Conservation (phyloP, 2,888 invertebrate genomes). For the Tricholauxania praeusta region DNA sequence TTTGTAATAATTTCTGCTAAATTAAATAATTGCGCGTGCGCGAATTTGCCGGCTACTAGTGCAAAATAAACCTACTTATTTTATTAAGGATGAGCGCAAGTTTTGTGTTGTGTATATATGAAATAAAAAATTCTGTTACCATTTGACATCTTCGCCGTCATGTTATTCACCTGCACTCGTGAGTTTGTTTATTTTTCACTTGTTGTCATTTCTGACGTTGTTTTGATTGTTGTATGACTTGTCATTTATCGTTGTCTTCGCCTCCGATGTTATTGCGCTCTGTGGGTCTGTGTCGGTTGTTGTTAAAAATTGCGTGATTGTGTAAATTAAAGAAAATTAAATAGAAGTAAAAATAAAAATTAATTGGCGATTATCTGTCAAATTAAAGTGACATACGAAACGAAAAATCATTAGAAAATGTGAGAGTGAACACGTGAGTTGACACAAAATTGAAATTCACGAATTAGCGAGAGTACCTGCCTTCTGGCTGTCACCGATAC, state of each 20-base stretch:
- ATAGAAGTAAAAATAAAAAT: conserved; percentile 38
- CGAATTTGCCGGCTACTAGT: conserved; percentile 2
- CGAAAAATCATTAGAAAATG: not conserved
- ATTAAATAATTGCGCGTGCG: conserved; percentile 8
- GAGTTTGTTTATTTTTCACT: conserved; percentile 10
- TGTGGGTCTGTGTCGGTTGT: not conserved
- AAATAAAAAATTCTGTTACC: not conserved
- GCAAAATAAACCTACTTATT: not conserved
- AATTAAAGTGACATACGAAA: conserved; percentile 43
- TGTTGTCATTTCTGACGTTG: not conserved
- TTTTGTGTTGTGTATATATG: not conserved
- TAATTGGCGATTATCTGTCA: conserved; percentile 49
- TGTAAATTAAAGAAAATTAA: conserved; percentile 19
- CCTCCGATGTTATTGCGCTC: not conserved
- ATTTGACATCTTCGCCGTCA: not conserved
- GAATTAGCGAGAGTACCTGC: too few relatives aligned
- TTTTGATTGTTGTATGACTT: conserved; percentile 1
- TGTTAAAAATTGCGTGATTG: conserved; percentile 18
- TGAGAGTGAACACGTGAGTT: too few relatives aligned
- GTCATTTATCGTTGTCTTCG: not conserved
- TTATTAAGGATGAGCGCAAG: not conserved
- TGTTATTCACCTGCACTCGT: not conserved
- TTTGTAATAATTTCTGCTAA: conserved; percentile 31
- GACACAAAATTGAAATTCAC: too few relatives aligned
- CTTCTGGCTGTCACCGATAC: too few relatives aligned